These are phyloP conservation scores for Hipposideros larvatus DNA, from an alignment of 2,797 vertebrate species.

Conservation along the genomic window DNA sequence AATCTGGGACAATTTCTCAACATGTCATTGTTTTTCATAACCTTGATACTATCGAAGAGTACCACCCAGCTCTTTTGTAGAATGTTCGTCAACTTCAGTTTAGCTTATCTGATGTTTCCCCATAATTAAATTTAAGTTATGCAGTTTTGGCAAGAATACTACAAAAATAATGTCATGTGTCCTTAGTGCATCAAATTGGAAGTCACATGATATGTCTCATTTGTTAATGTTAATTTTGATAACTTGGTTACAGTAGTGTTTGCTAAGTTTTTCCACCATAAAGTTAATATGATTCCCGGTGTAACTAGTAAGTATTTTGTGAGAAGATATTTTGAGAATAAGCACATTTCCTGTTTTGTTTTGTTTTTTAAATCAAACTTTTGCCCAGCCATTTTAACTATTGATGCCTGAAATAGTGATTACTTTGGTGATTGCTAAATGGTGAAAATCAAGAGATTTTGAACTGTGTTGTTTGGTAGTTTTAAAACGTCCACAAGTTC, in stretches of 20 bases:
- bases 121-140: background rate
- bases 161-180: background rate
- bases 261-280: background rate
- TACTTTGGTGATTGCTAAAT: constrained; percentile 3
- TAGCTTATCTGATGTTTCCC: constrained; percentile 12
- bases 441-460: background rate
- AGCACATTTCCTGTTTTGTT: background rate
- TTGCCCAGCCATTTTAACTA: background rate
- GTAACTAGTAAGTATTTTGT: background rate
- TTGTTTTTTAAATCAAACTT: background rate
- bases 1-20: background rate
- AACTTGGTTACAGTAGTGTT: background rate
- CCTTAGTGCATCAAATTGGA: background rate
- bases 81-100: background rate
- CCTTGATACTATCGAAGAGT: background rate
- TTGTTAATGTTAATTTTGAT: constrained; percentile 6
- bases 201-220: background rate
- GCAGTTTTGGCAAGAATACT: background rate
- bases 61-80: background rate
- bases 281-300: background rate
- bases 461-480: background rate
- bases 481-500: background rate
- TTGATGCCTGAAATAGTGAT: background rate
- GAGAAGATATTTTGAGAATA: background rate
- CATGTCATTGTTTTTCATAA: background rate